These are phyloP conservation scores for Calyptomena viridis DNA, from an alignment of 2,113 vertebrate species.

Conservation along the genomic window DNA sequence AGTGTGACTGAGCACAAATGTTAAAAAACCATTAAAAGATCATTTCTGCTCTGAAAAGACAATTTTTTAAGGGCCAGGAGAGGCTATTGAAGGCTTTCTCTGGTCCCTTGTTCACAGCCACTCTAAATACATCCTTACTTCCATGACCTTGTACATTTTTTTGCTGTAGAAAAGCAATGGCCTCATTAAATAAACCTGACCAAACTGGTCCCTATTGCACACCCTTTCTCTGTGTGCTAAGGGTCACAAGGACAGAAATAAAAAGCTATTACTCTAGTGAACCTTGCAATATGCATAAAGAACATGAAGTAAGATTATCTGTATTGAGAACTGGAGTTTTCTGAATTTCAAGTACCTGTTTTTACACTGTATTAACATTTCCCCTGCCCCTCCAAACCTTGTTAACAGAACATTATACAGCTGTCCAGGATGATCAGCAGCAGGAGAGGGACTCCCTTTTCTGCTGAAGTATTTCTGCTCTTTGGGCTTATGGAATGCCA, in stretches of 20 bases:
- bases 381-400: neutral
- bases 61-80: neutral
- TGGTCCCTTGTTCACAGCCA: neutral
- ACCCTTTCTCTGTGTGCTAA: neutral
- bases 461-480: neutral
- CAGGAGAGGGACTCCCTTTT: neutral
- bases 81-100: neutral
- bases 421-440: neutral
- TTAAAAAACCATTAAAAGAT: neutral
- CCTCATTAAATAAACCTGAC: constrained; percentile 19
- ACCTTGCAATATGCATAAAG: neutral
- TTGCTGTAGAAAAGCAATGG: neutral
- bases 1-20: neutral
- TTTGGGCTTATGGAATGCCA: neutral
- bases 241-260: neutral
- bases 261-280: neutral
- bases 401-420: fast-evolving
- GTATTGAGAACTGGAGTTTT: neutral
- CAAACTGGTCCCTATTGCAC: neutral
- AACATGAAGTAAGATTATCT: neutral
- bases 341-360: neutral
- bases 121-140: neutral
- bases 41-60: neutral
- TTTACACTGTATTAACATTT: neutral
- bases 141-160: neutral